Evolutionary conservation across 2,113 vertebrate genomes (phyloP).

Genomic region (Chaenocephalus aceratus): DNA sequence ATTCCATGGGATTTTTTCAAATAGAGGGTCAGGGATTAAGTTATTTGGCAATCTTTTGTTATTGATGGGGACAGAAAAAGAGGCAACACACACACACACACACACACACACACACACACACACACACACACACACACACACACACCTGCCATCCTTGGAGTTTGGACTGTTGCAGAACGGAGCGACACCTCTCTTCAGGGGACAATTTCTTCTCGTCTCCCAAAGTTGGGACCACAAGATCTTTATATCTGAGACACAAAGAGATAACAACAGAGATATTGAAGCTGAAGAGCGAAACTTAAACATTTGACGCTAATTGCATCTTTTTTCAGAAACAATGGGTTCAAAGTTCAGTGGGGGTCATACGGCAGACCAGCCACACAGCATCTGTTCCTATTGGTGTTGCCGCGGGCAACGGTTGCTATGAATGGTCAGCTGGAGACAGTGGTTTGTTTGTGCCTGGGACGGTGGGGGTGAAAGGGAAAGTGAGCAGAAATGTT

Average conservation of each 20-base stretch:
- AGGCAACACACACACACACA: constrained; percentile 48
- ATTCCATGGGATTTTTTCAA: constrained; percentile 75
- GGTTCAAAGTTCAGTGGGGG: constrained; percentile 73
- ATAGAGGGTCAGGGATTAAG: constrained; percentile 71
- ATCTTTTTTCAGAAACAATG: constrained; percentile 62
- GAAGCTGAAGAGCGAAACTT: constrained; percentile 25
- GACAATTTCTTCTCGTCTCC: constrained; percentile 85
- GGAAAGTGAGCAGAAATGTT: constrained; percentile 23
- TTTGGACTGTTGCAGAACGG: constrained; percentile 89
- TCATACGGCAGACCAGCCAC: constrained; percentile 65
- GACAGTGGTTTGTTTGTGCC: constrained; percentile 63
- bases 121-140: constrained; percentile 68
- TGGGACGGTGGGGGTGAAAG: constrained; percentile 14
- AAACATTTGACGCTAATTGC: constrained; percentile 1
- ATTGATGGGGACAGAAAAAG: constrained; percentile 56
- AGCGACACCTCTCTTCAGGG: constrained; percentile 87
- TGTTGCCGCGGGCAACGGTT: constrained; percentile 77
- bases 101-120: constrained; percentile 89
- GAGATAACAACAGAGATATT: constrained; percentile 22
- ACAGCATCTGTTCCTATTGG: constrained; percentile 80
- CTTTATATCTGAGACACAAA: constrained; percentile 87
- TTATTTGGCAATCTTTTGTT: constrained; percentile 76
- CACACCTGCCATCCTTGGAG: constrained; percentile 97
- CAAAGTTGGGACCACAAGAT: constrained; percentile 84
- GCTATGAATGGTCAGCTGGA: constrained; percentile 71